Percentiles rank a stretch among this genome's conserved stretches.
phyloP scores from a whole-genome alignment of 2,888 invertebrate genomes.

The Helicoverpa assulta region DNA sequence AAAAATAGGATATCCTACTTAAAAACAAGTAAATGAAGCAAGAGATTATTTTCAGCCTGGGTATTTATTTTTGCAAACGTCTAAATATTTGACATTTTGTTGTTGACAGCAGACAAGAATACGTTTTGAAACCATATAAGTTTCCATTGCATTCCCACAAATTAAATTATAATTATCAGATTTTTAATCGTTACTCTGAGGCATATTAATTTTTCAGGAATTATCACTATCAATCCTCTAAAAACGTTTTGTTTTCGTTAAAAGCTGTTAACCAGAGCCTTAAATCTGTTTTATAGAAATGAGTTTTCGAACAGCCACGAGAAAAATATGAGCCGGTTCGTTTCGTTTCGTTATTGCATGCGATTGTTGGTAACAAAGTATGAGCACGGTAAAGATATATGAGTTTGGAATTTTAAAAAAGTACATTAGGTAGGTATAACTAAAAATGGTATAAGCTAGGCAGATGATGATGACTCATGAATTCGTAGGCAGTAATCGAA shows the following conservation, averaged over 20 bases:
- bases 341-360: no score
- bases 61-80: slow-evolving; percentile 39
- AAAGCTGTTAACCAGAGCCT: no score
- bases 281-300: no score
- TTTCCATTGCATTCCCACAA: background rate
- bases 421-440: no score
- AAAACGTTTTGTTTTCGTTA: no score
- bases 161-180: background rate
- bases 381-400: no score
- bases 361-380: background rate
- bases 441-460: no score
- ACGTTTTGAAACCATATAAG: background rate
- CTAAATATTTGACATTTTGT: slow-evolving; percentile 13
- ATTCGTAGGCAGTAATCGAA: background rate
- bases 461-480: background rate
- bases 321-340: no score
- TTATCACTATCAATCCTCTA: no score
- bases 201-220: no score
- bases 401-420: background rate
- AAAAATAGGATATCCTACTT: slow-evolving; percentile 24
- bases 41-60: slow-evolving; percentile 27
- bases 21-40: slow-evolving; percentile 2
- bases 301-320: no score
- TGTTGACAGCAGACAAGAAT: background rate
- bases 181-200: no score